Percentiles rank a stretch among this genome's conserved stretches.
Conservation (phyloP, 1,140 invertebrate species). For the Nixonia krombeini region DNA sequence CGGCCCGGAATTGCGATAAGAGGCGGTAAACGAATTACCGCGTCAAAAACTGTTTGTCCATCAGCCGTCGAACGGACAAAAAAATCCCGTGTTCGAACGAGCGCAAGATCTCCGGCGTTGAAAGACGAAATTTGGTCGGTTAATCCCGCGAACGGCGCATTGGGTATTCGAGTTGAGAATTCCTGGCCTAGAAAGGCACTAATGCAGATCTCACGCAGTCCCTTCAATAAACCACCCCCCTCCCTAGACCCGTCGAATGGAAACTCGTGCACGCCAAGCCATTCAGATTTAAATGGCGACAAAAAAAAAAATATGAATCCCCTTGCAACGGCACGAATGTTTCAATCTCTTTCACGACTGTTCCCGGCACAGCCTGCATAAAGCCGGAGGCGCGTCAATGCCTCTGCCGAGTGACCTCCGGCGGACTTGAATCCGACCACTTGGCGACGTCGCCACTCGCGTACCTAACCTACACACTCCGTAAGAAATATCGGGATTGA, state of each 20-base stretch:
- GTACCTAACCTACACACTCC: too few species aligned
- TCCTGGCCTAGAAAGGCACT: constrained; percentile 64
- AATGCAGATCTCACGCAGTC: constrained; percentile 71
- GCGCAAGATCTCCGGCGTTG: too few species aligned
- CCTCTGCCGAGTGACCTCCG: constrained; percentile 44
- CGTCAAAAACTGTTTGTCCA: too few species aligned
- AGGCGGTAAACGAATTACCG: not conserved
- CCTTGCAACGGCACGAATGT: constrained; percentile 62
- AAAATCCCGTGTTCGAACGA: too few species aligned
- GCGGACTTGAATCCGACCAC: not conserved
- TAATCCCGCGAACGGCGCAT: too few species aligned
- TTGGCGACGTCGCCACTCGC: too few species aligned
- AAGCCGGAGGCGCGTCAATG: constrained; percentile 31
- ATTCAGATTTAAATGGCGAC: constrained; percentile 71
- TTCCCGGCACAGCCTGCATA: constrained; percentile 39
- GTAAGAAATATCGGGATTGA: too few species aligned
- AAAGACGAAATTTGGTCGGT: too few species aligned
- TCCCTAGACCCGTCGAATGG: constrained; percentile 59
- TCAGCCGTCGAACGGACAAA: too few species aligned
- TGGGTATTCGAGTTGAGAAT: constrained; percentile 65
- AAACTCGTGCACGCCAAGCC: constrained; percentile 58
- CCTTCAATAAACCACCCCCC: constrained; percentile 62
- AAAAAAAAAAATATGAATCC: constrained; percentile 57
- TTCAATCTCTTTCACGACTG: constrained; percentile 56
- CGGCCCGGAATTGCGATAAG: not conserved